These are phyloP conservation scores for Altica lythri DNA, from an alignment of 2,888 invertebrate species.

Conservation along the genomic window DNA sequence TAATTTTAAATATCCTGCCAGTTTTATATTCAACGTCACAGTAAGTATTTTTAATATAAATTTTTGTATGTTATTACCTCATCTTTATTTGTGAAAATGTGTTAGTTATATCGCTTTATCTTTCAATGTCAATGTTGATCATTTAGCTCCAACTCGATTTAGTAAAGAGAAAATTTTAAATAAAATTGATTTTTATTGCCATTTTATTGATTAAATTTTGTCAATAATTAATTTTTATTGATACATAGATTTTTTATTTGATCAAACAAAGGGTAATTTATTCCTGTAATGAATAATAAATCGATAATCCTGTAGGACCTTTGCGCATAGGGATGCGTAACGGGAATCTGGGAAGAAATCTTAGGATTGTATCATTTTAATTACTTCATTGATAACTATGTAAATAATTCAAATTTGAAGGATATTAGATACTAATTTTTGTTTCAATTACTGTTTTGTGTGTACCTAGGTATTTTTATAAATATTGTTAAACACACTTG, in stretches of 20 bases:
- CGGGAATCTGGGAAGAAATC: background rate
- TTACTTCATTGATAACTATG: too few species aligned
- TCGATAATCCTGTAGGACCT: conserved; percentile 13
- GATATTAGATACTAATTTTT: too few species aligned
- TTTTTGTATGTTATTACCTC: conserved; percentile 5
- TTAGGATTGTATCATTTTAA: background rate
- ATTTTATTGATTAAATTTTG: conserved; percentile 1
- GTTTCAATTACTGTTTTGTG: too few species aligned
- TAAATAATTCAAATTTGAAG: too few species aligned
- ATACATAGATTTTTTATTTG: conserved; percentile 1
- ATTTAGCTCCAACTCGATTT: background rate
- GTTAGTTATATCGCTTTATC: conserved; percentile 4
- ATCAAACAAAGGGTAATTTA: conserved; percentile 18
- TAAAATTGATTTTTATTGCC: conserved; percentile 11
- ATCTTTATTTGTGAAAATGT: conserved; percentile 5
- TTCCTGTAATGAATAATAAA: conserved; percentile 1
- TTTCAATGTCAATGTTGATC: conserved; percentile 5
- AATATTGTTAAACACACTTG: too few species aligned
- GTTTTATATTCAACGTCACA: conserved; percentile 7
- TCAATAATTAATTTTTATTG: conserved; percentile 5
- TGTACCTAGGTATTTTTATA: too few species aligned
- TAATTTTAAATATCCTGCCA: conserved; percentile 9
- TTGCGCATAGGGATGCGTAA: conserved; percentile 10
- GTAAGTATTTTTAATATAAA: conserved; percentile 9
- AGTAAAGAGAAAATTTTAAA: background rate